Base-by-base conservation (phyloP, 1,140 invertebrate species). In the Ostrea denselamellosa region DNA sequence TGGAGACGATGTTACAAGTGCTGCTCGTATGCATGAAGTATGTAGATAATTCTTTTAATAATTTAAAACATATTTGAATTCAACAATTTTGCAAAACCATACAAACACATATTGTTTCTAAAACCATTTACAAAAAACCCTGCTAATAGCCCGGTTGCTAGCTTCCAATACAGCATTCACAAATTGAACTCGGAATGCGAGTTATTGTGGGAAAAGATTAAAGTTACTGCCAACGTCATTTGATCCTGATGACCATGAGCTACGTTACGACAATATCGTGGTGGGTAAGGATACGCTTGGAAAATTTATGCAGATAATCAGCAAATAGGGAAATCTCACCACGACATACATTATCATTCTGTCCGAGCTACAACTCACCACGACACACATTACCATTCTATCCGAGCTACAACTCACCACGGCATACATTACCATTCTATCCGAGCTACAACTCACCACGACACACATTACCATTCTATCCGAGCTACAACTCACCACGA, bases 181-280 rank as follows among this genome's bases (percentile, higher is more conserved):
- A 82, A 86, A 54, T 10, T 86, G 68, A 86, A 86, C n/a, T 34
- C 85, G 10, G 44, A 86, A 34, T 71, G 85, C 25, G 25, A 65
- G 53, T 22, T 7, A 17, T 19, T 85, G 56, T 68, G 58, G 85
- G 22, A 85, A 68, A 65, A n/a, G 85, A 68, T 25, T 58, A n/a
- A 85, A 68, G 19, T 56, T 10, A 14, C 12, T n/a, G 14, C 9
- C 34, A 44, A 71, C 53, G 10, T 68, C 65, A 68, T 28, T 25
- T 22, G 65, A 68, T 22, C 65, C 65, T 25, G 85, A 86, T 14
- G n/a, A 71, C n/a, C 54, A 8, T 51, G 22, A 58, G 14, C 5
- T 85, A 19, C 65, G 56, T 22, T 85, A 85, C 22, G 56, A 65
- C 85, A 86, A 86, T 68, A 71, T 86, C 25, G 85, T 86, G 25